Evolutionary conservation across 2,797 vertebrate genomes (phyloP), one percentile per base, ranked within the genome.

Genomic region (Halcyon badia): DNA sequence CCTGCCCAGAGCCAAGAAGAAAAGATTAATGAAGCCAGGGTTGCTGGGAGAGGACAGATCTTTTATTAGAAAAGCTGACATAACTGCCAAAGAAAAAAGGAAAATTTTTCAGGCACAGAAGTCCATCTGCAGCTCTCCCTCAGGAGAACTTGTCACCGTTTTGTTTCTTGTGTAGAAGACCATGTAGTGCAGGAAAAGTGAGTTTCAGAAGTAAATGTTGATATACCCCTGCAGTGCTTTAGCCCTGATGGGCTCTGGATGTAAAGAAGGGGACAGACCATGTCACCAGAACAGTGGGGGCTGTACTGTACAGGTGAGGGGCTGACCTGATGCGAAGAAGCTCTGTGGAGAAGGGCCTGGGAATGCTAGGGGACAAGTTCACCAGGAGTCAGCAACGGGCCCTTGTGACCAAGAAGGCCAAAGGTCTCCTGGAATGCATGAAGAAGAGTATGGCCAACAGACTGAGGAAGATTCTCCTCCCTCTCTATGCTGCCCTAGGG

Each of bases 201-300:
- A 82, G 46, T 46, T 39, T 68, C 15, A 15, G 44, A 51, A 73
- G 33, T 41, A 68, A 68, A 60, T 25, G 24, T 5, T 60, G 70
- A 10, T 60, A 48, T 7, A 16, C 11, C 28, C 30, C 33, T 15
- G 56, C 11, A 8, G 46, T 17, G 24, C 33, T 75, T 60, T 37
- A 61, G 37, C 61, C 54, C 5, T 6, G 12, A 30, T 0, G 4
- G 61, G 41, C 9, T 61, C 56, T 31, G 48, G 39, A 41, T 0
- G 2, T 30, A 46, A 54, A 30, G 28, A 48, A 56, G 30, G 39
- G 54, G 48, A 46, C 48, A 41, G 28, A 46, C 4, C 13, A 6
- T 8, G 46, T 39, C 3, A 1, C 54, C 52, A 16, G n/a, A 64
- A 42, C 21, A 30, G 37, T 1, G 1, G 31, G 16, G 30, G 31